These are phyloP conservation scores for Dasypus novemcinctus DNA, from an alignment of 2,113 vertebrate species.

Conservation along the genomic window DNA sequence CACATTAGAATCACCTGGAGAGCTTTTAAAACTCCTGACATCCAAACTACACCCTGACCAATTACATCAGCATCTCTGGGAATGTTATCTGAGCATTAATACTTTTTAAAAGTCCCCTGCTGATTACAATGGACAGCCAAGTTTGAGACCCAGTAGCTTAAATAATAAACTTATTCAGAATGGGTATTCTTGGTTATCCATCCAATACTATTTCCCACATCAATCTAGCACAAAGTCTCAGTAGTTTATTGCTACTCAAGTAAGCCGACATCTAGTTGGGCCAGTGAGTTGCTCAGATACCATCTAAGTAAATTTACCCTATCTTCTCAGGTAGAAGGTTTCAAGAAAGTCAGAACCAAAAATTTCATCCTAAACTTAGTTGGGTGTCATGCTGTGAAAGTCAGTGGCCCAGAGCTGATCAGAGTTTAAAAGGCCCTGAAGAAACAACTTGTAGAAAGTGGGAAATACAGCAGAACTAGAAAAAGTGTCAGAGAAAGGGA, in stretches of 20 bases:
- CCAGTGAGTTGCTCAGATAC: neutral
- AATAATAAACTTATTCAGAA: neutral
- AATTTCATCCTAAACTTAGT: neutral
- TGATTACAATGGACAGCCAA: neutral
- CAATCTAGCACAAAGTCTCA: neutral
- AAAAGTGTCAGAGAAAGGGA: neutral
- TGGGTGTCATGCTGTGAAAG: neutral
- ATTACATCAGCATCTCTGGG: conserved; percentile 6
- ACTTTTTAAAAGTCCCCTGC: neutral
- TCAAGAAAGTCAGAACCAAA: neutral
- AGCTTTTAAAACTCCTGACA: neutral
- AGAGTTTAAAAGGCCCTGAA: neutral
- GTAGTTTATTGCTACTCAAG: neutral
- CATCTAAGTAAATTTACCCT: neutral
- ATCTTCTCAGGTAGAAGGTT: neutral
- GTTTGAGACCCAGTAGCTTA: neutral
- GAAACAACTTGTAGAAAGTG: neutral
- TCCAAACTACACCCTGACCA: neutral
- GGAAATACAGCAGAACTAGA: neutral
- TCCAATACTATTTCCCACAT: neutral
- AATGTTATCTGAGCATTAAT: neutral
- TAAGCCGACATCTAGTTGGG: neutral
- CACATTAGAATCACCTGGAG: conserved; percentile 3
- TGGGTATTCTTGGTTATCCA: neutral
- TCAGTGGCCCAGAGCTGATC: neutral